phyloP scores from a whole-genome alignment of 2,888 invertebrate genomes.

The Slavum lentiscoides region DNA sequence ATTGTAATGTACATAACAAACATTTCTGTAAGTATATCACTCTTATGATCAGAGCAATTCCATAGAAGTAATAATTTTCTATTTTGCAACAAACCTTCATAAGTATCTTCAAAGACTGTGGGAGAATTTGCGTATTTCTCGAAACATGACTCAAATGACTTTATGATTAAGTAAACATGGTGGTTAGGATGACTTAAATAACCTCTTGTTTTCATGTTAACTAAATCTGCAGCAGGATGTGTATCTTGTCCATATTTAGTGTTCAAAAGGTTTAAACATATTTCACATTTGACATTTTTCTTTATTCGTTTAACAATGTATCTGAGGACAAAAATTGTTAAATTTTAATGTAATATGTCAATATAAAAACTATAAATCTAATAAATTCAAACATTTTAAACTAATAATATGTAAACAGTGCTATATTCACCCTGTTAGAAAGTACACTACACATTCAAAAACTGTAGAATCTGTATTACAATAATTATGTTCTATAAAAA shows the following conservation, averaged over 20 bases:
- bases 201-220: not conserved
- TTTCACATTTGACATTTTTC: not conserved
- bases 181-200: not conserved
- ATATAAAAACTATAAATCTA: not conserved
- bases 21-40: not conserved
- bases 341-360: no score
- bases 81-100: not conserved
- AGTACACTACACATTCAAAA: conserved; percentile 3
- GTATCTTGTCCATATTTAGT: not conserved
- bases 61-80: not conserved
- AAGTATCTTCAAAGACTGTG: conserved; percentile 1
- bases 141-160: not conserved
- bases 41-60: not conserved
- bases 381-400: not conserved
- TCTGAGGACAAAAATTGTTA: not conserved
- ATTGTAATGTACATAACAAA: conserved; percentile 4
- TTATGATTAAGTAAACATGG: not conserved
- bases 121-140: not conserved
- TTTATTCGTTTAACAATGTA: not conserved
- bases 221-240: not conserved
- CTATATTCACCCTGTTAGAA: not conserved
- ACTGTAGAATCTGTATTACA: not conserved
- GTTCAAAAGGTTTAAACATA: not conserved
- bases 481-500: conserved; percentile 2
- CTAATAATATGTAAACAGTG: not conserved